Conservation (phyloP, 2,113 vertebrate genomes). For the Apus apus region DNA sequence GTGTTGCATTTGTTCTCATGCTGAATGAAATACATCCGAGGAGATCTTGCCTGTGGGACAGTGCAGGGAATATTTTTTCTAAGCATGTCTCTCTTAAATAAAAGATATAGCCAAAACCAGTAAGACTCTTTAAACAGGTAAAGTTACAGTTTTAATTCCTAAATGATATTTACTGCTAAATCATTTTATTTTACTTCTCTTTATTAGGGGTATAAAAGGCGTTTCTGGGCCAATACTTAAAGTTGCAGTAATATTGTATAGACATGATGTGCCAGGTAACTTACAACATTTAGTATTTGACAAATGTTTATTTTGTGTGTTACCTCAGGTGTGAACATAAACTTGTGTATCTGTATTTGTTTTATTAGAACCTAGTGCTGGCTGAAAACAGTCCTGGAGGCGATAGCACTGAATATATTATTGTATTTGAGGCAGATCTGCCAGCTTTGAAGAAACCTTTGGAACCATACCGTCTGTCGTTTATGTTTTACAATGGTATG, state of each 20-base stretch:
- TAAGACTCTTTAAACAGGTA: background rate
- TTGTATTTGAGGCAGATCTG: constrained; percentile 82
- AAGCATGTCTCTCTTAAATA: background rate
- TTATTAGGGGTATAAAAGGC: background rate
- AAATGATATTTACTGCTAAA: background rate
- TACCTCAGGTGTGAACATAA: background rate
- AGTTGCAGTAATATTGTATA: background rate
- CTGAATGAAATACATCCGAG: too few relatives aligned
- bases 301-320: background rate
- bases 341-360: background rate
- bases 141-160: background rate
- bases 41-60: too few relatives aligned
- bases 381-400: constrained; percentile 90
- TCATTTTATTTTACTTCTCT: background rate
- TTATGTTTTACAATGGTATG: constrained; percentile 93
- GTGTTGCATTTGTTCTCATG: too few relatives aligned
- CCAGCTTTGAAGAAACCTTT: constrained; percentile 55
- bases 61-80: too few relatives aligned
- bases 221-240: background rate
- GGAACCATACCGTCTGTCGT: constrained; percentile 82
- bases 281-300: background rate
- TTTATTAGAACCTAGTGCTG: constrained; percentile 83
- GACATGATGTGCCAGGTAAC: background rate
- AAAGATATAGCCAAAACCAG: background rate
- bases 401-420: constrained; percentile 83